These are phyloP conservation scores for Dynastes maya DNA, from an alignment of 2,888 invertebrate genomes.

Conservation along the genomic window DNA sequence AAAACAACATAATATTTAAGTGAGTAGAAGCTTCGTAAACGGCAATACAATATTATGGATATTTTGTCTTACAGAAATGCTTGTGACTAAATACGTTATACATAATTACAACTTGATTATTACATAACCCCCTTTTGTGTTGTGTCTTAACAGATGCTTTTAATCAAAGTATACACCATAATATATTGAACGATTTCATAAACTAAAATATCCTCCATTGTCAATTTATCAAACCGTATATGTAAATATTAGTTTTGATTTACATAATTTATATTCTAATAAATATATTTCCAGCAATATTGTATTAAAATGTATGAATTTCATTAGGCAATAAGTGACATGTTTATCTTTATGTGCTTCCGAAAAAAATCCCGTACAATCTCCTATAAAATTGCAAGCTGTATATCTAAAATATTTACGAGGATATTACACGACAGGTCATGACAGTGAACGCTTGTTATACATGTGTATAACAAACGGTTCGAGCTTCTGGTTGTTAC, in stretches of 20 bases:
- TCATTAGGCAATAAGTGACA: neutral
- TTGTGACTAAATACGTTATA: no score
- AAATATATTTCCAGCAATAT: constrained; percentile 30
- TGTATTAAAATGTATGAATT: constrained; percentile 9
- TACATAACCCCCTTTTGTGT: no score
- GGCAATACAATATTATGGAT: no score
- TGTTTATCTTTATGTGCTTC: no score
- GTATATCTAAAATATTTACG: constrained; percentile 29
- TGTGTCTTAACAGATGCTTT: no score
- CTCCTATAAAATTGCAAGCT: constrained; percentile 16
- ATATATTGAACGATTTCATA: no score
- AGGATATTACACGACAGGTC: constrained; percentile 23
- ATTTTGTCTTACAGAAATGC: no score
- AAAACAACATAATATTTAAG: no score
- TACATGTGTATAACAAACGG: constrained; percentile 6
- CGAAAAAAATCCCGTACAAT: neutral
- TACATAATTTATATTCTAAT: constrained; percentile 18
- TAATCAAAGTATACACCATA: no score
- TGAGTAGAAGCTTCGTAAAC: no score
- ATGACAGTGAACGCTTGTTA: neutral
- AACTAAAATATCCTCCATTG: no score
- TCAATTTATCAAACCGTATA: constrained; percentile 3
- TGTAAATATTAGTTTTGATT: constrained; percentile 10
- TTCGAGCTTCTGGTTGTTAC: constrained; percentile 1
- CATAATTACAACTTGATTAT: no score